phyloP scores from a whole-genome alignment of 2,797 vertebrate species.

The Tapera naevia region DNA sequence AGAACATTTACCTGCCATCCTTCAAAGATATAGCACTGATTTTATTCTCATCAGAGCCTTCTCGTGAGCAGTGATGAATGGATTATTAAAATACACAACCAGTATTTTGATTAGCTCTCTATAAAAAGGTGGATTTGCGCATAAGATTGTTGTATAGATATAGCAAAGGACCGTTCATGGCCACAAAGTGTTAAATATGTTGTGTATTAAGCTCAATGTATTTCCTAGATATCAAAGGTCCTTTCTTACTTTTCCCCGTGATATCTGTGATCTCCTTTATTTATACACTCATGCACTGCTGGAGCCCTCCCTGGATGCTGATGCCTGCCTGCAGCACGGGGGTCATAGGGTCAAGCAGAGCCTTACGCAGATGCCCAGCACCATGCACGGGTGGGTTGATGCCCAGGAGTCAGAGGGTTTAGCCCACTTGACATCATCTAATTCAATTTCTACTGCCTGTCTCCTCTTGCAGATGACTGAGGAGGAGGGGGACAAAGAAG shows the following conservation, averaged over 20 bases:
- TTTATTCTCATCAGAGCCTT: neutral
- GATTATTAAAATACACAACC: neutral
- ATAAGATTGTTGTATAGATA: neutral
- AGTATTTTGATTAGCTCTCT: neutral
- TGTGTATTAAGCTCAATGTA: neutral
- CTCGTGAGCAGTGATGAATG: neutral
- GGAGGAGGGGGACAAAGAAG: neutral
- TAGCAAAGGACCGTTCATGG: neutral
- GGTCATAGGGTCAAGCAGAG: neutral
- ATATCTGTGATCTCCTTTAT: neutral
- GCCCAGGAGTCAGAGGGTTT: neutral
- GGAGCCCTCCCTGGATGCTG: neutral
- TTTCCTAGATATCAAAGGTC: neutral
- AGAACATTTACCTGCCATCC: neutral
- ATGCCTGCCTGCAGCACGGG: neutral
- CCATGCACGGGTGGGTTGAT: rapidly evolving
- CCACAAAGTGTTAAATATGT: neutral
- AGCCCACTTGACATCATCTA: neutral
- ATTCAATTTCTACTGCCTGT: neutral
- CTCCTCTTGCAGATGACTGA: neutral
- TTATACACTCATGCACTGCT: neutral
- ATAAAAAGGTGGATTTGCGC: neutral
- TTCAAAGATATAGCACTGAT: neutral
- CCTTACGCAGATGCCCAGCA: neutral
- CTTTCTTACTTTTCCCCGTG: neutral